Conservation (phyloP, 2,888 invertebrate species). For the Hydroisotoma schaefferi region DNA sequence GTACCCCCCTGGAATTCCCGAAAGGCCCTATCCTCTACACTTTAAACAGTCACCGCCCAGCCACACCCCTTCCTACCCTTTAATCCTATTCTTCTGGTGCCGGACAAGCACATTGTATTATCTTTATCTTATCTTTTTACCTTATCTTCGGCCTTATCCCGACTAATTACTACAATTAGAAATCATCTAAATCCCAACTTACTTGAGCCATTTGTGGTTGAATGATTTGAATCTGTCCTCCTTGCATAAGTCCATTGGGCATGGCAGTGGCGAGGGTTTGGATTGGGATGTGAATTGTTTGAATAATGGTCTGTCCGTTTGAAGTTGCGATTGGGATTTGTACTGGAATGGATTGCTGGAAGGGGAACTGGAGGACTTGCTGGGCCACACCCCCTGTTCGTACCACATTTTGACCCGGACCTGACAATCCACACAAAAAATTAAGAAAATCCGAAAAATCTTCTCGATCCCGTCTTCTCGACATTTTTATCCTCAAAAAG, state of each 20-base stretch:
- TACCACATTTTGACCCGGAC: constrained; percentile 66
- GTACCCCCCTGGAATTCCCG: too few relatives aligned
- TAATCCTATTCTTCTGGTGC: too few relatives aligned
- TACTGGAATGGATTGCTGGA: constrained; percentile 76
- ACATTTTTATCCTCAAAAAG: too few relatives aligned
- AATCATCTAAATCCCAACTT: constrained; percentile 18
- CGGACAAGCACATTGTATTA: too few relatives aligned
- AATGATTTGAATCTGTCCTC: constrained; percentile 64
- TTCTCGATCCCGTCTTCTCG: too few relatives aligned
- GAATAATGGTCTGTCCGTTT: constrained; percentile 90
- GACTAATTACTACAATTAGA: neutral
- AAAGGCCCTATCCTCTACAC: too few relatives aligned
- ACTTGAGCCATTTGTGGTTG: constrained; percentile 74
- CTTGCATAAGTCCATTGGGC: constrained; percentile 58
- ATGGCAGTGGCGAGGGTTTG: constrained; percentile 67
- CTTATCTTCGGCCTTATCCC: neutral
- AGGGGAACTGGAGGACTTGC: constrained; percentile 65
- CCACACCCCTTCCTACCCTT: too few relatives aligned
- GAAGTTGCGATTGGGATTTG: constrained; percentile 82
- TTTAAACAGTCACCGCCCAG: too few relatives aligned
- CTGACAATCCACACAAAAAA: constrained; percentile 45
- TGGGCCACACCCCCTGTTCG: constrained; percentile 58
- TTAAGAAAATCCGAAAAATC: too few relatives aligned
- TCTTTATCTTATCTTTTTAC: neutral
- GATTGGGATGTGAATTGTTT: constrained; percentile 90